Base-by-base conservation (phyloP, 2,888 invertebrate genomes). In the Diadegma fenestrale region DNA sequence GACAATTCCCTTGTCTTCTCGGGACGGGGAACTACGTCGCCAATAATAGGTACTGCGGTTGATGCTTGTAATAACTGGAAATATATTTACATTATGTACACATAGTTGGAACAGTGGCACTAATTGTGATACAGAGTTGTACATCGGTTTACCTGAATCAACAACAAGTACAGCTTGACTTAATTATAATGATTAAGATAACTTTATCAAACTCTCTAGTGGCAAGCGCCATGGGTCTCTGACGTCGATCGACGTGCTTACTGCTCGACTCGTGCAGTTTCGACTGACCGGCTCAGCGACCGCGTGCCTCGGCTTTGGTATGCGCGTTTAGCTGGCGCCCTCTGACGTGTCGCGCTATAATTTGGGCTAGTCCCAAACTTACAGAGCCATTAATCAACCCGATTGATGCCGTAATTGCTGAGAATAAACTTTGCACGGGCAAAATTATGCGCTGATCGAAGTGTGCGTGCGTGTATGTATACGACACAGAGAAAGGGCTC, bases 311-410 rank as follows among this genome's bases (percentile, higher is more conserved):
- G 69, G 43, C 12, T 33, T 82, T 82, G 68, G 73, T 69, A 7
- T 75, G 68, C 58, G 81, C 76, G 81, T 81, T 68, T 51, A 54
- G 76, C 58, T 14, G 76, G 61, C 69, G 81, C n/a, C 82, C 76
- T 82, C 82, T 76, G 82, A 76, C 58, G 61, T 43, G 69, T 69
- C 82, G 76, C 68, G 45, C 76, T 69, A 69, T 76, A 82, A 51
- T 63, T 82, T 82, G 68, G 76, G 19, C 76, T 51, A 37, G 54
- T 76, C 45, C 61, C 81, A 76, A 76, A 82, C 81, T 82, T 82
- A 82, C 81, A 82, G 87, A 88, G n/a, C n/a, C n/a, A n/a, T n/a
- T n/a, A n/a, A n/a, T n/a, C n/a, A n/a, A n/a, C n/a, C n/a, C n/a
- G n/a, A n/a, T n/a, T n/a, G n/a, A n/a, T n/a, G n/a, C n/a, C n/a